These are phyloP conservation scores for Pilophorus perplexus DNA, from an alignment of 2,888 invertebrate genomes.

Conservation along the genomic window DNA sequence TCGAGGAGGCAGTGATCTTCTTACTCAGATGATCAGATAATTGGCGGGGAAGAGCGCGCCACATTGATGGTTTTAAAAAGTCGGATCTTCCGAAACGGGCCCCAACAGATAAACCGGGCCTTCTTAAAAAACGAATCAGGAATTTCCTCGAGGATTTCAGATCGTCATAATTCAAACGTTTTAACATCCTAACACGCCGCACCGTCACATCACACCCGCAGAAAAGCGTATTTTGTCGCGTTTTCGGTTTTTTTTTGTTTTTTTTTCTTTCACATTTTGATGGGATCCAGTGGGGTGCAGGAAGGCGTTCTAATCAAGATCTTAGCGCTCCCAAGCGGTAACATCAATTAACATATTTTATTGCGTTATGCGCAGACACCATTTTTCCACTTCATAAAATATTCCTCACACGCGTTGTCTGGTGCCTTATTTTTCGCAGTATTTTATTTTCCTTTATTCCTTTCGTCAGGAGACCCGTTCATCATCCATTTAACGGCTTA, in stretches of 20 bases:
- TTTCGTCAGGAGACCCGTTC: slow-evolving; percentile 20
- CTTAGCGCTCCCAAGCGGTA: slow-evolving; percentile 40
- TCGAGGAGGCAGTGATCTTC: not conserved
- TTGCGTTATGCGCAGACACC: slow-evolving; percentile 30
- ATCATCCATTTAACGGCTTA: slow-evolving; percentile 14
- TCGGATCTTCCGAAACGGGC: not conserved
- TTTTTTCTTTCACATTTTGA: not conserved
- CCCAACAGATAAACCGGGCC: not conserved
- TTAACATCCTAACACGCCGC: slow-evolving; percentile 20
- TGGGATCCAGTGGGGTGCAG: too few relatives aligned
- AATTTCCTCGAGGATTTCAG: not conserved
- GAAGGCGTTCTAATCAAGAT: slow-evolving; percentile 35
- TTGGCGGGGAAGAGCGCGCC: not conserved
- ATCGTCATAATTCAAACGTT: slow-evolving; percentile 34
- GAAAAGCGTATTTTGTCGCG: slow-evolving; percentile 18
- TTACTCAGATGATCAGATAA: slow-evolving; percentile 21
- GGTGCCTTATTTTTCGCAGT: slow-evolving; percentile 29
- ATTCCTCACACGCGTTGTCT: slow-evolving; percentile 30
- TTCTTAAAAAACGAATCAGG: not conserved
- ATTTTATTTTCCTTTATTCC: slow-evolving; percentile 34
- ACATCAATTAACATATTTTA: slow-evolving; percentile 40
- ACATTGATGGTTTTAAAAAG: slow-evolving; percentile 4
- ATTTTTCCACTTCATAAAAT: slow-evolving; percentile 39
- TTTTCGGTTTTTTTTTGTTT: slow-evolving; percentile 31
- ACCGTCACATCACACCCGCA: slow-evolving; percentile 22